phyloP scores from a whole-genome alignment of 2,888 invertebrate genomes.

The Coronaproctus castanopsis region DNA sequence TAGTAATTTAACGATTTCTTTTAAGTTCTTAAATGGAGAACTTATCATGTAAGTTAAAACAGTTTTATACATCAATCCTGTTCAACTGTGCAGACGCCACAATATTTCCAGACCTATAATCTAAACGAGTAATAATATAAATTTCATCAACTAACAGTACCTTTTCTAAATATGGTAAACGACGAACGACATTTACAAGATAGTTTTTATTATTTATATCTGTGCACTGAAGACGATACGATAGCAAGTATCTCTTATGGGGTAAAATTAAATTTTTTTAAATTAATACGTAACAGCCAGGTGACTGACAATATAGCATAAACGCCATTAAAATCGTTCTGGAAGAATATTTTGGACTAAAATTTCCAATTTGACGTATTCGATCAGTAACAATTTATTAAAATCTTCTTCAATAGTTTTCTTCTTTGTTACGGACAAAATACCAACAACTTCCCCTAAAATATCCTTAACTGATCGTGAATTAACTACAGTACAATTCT shows the following conservation, averaged over 20 bases:
- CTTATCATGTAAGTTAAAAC: neutral
- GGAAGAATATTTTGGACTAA: neutral
- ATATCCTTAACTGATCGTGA: neutral
- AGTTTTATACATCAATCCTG: neutral
- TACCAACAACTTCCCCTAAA: neutral
- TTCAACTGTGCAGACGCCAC: neutral
- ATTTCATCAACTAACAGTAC: neutral
- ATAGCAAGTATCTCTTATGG: neutral
- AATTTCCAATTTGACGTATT: neutral
- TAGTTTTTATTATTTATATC: neutral
- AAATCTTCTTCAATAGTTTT: neutral
- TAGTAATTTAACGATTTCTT: neutral
- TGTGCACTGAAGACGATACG: neutral
- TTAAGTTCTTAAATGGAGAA: neutral
- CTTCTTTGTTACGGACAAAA: neutral
- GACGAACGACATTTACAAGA: neutral
- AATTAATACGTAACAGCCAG: neutral
- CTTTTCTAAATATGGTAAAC: neutral
- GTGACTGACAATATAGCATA: neutral
- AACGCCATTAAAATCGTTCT: neutral
- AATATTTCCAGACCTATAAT: neutral
- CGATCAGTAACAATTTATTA: neutral
- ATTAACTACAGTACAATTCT: neutral
- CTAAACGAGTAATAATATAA: neutral
- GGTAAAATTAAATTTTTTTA: neutral